Evolutionary conservation across 2,888 invertebrate genomes (phyloP).

Genomic region (Steinernema scapterisci): DNA sequence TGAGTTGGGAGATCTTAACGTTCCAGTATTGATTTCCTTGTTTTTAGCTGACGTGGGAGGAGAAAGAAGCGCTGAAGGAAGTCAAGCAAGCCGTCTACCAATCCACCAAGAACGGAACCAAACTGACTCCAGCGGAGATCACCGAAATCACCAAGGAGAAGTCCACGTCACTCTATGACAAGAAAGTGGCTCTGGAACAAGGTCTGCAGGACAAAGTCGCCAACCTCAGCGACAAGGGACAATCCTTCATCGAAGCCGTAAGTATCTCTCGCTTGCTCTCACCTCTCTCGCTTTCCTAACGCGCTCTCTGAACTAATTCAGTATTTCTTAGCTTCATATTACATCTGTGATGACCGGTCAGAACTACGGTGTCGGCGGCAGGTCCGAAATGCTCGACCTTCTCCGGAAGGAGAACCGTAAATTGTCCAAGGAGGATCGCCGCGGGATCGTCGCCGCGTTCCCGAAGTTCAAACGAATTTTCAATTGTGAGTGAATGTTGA

Average conservation of each 20-base stretch:
- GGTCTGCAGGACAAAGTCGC: background rate
- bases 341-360: constrained; percentile 15
- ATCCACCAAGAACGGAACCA: constrained; percentile 9
- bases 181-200: constrained; percentile 1
- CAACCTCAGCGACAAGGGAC: background rate
- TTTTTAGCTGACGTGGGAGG: constrained; percentile 17
- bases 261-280: background rate
- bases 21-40: too few species aligned
- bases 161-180: constrained; percentile 17
- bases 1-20: too few species aligned
- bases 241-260: background rate
- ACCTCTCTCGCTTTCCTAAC: background rate
- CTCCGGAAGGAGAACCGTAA: constrained; percentile 17
- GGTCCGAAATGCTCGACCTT: background rate
- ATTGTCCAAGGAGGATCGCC: background rate
- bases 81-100: constrained; percentile 18
- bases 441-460: background rate
- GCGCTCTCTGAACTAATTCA: background rate
- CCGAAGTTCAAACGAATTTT: constrained; percentile 15
- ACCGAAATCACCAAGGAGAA: constrained; percentile 9
- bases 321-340: background rate
- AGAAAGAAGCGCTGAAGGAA: constrained; percentile 10
- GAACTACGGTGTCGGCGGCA: constrained; percentile 14
- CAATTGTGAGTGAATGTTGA: background rate
- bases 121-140: constrained; percentile 7